Evolutionary conservation across 2,888 invertebrate genomes (phyloP), one percentile per base, ranked within the genome.

Genomic region (Andrena bicolor): DNA sequence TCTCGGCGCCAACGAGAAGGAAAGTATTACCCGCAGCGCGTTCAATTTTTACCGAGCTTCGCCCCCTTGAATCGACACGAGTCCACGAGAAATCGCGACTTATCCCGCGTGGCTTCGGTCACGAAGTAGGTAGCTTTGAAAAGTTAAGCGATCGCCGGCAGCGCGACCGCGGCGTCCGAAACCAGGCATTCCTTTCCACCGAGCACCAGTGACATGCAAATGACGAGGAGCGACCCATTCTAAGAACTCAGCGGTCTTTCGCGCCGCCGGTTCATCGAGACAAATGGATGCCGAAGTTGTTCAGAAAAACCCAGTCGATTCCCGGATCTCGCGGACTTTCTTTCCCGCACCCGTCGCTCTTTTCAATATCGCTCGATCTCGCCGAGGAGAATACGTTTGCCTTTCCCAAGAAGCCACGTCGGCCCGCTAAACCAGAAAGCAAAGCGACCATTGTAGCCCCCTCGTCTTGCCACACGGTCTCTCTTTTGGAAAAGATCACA

Each of bases 201-300:
- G 77, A 77, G 51, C 28, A 70, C 77, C 84, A 71, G 70, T 73
- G 81, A 72, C 84, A 78, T 87, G 84, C 80, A 81, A 86, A 86
- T 81, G 74, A 63, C 74, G 53, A 68, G 69, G 76, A 51, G 20
- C 72, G 72, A 82, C 28, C 28, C 83, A 65, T 60, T 66, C 76
- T 41, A 26, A 61, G 77, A 79, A 79, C 48, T 28, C 68, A 32
- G 28, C 51, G 60, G 56, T 5, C 32, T 48, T 30, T 1, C 0
- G 13, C 28, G 56, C 8, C 1, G 41, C 35, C 41, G 20, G 41
- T 41, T 30, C 16, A 8, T 23, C 32, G 35, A 8, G 60, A 56
- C 53, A 78, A 60, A 64, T 51, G 10, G 26, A 51, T 48, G 32
- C 79, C 53, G 20, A 78, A 30, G n/a, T 6, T 48, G 56, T 64